Evolutionary conservation across 2,113 vertebrate genomes (phyloP).

Genomic region (Ictidomys tridecemlineatus): DNA sequence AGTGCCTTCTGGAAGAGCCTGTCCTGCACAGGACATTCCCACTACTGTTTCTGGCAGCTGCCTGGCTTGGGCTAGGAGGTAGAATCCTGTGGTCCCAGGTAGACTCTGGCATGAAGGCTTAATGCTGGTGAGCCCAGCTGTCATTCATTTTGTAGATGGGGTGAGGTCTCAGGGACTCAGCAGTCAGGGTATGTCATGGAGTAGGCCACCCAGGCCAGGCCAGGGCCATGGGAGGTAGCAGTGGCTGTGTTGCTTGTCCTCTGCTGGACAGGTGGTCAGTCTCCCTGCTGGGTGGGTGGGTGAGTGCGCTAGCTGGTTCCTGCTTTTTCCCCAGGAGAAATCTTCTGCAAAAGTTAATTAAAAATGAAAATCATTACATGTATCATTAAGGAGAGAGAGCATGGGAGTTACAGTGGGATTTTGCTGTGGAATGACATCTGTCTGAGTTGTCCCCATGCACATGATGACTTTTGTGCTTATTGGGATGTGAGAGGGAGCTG

Average conservation of each 20-base stretch:
- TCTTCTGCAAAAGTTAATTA: background rate
- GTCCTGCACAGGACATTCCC: too few relatives aligned
- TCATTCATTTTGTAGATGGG: rapidly evolving
- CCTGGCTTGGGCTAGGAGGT: background rate
- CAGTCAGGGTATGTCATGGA: too few relatives aligned
- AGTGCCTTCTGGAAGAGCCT: too few relatives aligned
- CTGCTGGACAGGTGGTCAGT: background rate
- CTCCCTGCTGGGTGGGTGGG: background rate
- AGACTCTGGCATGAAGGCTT: rapidly evolving
- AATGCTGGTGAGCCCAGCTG: rapidly evolving
- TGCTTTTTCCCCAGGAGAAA: rapidly evolving
- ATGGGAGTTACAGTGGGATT: background rate
- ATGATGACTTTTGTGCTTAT: rapidly evolving
- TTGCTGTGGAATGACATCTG: background rate
- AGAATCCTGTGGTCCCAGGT: background rate
- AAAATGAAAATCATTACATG: background rate
- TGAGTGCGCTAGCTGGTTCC: too few relatives aligned
- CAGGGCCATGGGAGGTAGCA: background rate
- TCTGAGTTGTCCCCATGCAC: rapidly evolving
- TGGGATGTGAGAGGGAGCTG: background rate
- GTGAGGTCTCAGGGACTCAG: rapidly evolving
- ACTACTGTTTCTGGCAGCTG: too few relatives aligned
- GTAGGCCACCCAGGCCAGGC: background rate
- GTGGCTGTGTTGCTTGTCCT: background rate
- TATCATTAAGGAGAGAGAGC: background rate